Conservation (phyloP, 1,140 invertebrate genomes). For the Planococcus citri region DNA sequence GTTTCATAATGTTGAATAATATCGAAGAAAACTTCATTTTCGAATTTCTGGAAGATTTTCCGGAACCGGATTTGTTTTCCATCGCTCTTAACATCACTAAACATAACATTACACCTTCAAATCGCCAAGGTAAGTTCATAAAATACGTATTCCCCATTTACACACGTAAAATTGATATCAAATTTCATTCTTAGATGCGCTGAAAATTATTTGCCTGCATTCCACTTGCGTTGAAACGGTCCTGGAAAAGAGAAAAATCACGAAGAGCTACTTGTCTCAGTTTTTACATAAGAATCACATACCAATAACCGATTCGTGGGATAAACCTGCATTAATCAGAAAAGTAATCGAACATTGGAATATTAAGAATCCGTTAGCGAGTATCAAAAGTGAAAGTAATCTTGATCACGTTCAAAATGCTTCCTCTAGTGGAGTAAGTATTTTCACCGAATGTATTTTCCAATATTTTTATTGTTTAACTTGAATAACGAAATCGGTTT, state of each 20-base stretch:
- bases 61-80: not conserved
- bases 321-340: conserved; percentile 37
- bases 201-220: conserved; percentile 35
- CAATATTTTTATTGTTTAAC: no score
- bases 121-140: not conserved
- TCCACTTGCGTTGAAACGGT: conserved; percentile 33
- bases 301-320: conserved; percentile 33
- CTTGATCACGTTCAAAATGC: not conserved
- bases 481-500: no score
- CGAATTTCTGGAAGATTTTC: not conserved
- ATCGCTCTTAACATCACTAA: not conserved
- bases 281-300: conserved; percentile 36
- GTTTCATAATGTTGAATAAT: not conserved
- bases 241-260: conserved; percentile 36
- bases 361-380: not conserved
- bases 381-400: not conserved
- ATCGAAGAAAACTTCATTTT: not conserved
- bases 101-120: not conserved
- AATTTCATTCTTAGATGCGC: conserved; percentile 35
- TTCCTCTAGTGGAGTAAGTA: not conserved
- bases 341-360: conserved; percentile 35
- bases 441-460: not conserved
- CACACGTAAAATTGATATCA: no score
- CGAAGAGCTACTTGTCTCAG: conserved; percentile 36
- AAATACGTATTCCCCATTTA: no score